Evolutionary conservation across 2,113 vertebrate genomes (phyloP).

Genomic region (Butorides virescens): DNA sequence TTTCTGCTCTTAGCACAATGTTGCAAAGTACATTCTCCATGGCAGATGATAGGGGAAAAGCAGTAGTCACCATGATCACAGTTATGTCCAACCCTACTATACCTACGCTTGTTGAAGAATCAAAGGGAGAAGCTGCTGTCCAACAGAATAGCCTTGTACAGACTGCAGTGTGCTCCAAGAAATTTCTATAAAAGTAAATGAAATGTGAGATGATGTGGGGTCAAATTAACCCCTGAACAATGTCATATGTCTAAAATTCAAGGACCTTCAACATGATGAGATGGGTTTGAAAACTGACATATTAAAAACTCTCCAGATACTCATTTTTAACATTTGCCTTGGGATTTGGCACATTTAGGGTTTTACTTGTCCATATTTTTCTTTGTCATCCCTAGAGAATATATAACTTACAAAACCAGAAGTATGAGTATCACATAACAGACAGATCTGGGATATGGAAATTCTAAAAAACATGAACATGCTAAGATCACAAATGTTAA

Average conservation of each 20-base stretch:
- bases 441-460: not conserved
- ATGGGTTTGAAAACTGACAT: not conserved
- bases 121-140: not conserved
- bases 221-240: accelerated
- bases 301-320: not conserved
- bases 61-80: not conserved
- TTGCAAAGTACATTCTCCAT: not conserved
- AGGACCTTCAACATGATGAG: not conserved
- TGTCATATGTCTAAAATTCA: not conserved
- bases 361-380: not conserved
- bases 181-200: not conserved
- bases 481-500: not conserved
- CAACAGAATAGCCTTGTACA: not conserved
- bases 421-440: not conserved
- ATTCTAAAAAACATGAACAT: not conserved
- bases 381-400: not conserved
- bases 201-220: not conserved
- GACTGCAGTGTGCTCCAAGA: not conserved
- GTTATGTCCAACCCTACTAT: not conserved
- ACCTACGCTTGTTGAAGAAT: not conserved
- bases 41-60: not conserved
- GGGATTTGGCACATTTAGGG: not conserved
- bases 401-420: not conserved
- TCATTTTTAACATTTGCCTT: not conserved
- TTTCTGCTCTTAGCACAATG: not conserved